Percentiles rank a stretch among this genome's conserved stretches.
phyloP scores from a whole-genome alignment of 1,140 invertebrate species.

The Pseudoatta argentina region DNA sequence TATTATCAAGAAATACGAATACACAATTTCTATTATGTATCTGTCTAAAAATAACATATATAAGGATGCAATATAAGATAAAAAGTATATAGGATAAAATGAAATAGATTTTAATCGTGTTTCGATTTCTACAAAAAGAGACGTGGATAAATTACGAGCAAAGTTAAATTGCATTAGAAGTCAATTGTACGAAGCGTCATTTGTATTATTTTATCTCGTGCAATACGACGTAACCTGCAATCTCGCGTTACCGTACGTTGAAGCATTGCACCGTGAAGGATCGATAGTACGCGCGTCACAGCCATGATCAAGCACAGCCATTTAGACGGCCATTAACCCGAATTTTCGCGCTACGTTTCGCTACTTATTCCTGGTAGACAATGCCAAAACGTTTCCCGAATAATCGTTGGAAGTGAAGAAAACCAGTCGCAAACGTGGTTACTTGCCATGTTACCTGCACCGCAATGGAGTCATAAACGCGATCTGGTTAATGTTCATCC shows the following conservation, averaged over 20 bases:
- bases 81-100: neutral
- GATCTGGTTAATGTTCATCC: constrained; percentile 52
- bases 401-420: constrained; percentile 42
- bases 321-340: constrained; percentile 70
- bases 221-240: constrained; percentile 26
- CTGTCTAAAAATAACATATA: neutral
- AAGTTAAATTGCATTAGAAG: constrained; percentile 15
- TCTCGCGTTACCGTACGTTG: constrained; percentile 37
- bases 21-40: neutral
- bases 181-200: constrained; percentile 27
- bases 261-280: constrained; percentile 47
- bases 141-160: constrained; percentile 12
- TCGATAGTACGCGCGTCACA: constrained; percentile 46
- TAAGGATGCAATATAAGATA: neutral
- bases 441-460: constrained; percentile 31
- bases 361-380: constrained; percentile 59
- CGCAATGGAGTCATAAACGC: constrained; percentile 32
- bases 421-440: constrained; percentile 34
- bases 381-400: constrained; percentile 36
- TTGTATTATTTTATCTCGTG: constrained; percentile 42
- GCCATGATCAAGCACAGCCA: constrained; percentile 65
- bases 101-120: neutral
- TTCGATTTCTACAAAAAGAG: neutral
- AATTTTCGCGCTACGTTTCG: constrained; percentile 68
- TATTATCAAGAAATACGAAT: constrained; percentile 10